Base-by-base conservation (phyloP, 64 coral and sea anemone genomes). In the Montipora cactus region DNA sequence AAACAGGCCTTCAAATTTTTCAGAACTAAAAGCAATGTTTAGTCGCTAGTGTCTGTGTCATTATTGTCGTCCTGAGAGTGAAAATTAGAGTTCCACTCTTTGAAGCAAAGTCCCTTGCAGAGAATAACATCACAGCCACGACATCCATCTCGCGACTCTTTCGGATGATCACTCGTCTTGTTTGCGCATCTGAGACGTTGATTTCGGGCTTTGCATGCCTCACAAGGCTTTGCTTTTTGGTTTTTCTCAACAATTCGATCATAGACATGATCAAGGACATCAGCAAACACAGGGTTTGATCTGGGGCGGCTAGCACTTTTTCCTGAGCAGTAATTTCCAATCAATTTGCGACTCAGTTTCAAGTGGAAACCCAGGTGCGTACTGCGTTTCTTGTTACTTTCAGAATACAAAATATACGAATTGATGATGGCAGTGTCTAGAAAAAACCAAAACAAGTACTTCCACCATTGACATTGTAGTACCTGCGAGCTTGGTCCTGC, bases 401-500 rank as follows among this genome's bases (percentile, higher is more conserved):
- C 59, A 64, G 59, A 64, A 64, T 64, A 64, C 59, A 64, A 64
- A 64, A 64, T 64, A 64, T 64, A 64, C 59, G 59, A 64, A 64
- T 64, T 64, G 59, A 64, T 64, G 59, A 64, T 64, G 59, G 59
- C 59, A 64, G 59, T 64, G 59, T 64, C 59, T 64, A 64, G 59
- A 64, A 64, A 64, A 64, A 64, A 64, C 59, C 59, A 64, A 64
- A 64, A 64, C 59, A 64, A 64, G 59, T 64, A 64, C 59, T 64
- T 55, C 52, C 52, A 55, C 52, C 52, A 55, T 55, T 59, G 74
- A 89, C 70, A 57, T 76, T 89, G 59, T 79, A 79, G 14, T 78
- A 90, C 77, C 44, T 61, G 44, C 50, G 88, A 89, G 73, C 44
- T 53, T 78, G 87, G 76, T 89, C 73, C 44, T 78, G 70, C 49